Conservation (phyloP, 53 echinoderm and acorn worm species). For the Hippasteria phrygiana region DNA sequence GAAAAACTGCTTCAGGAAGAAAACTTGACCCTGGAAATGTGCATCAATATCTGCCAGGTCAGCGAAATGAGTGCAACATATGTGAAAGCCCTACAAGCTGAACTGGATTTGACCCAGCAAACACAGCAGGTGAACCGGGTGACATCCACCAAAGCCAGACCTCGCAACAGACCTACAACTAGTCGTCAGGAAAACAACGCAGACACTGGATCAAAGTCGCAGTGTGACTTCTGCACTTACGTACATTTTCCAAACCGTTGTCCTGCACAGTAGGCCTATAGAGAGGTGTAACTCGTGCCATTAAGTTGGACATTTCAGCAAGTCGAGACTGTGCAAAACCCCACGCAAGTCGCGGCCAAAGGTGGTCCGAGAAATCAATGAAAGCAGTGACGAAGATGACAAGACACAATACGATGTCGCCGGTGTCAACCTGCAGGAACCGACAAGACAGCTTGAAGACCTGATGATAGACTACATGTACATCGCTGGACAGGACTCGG, state of each 20-base stretch:
- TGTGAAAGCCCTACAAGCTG: conserved; percentile 30
- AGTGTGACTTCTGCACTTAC: conserved; percentile 23
- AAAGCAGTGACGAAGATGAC: conserved; percentile 23
- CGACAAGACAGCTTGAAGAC: background rate
- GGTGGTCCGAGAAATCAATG: conserved; percentile 14
- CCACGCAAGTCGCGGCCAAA: conserved; percentile 12
- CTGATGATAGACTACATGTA: conserved; percentile 34
- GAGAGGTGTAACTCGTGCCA: conserved; percentile 27
- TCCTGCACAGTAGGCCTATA: background rate
- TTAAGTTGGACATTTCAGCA: conserved; percentile 47
- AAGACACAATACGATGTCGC: conserved; percentile 11
- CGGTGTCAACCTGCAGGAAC: conserved; percentile 18
- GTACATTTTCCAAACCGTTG: conserved; percentile 9
- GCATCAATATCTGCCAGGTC: conserved; percentile 39
- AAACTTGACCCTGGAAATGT: conserved; percentile 22
- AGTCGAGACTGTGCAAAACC: conserved; percentile 14
- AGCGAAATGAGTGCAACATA: conserved; percentile 33
- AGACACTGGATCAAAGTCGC: background rate
- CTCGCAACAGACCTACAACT: too few relatives aligned
- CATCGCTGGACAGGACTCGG: conserved; percentile 20
- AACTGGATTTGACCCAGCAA: conserved; percentile 20
- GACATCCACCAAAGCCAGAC: conserved; percentile 21
- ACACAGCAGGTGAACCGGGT: conserved; percentile 7
- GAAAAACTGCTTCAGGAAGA: conserved; percentile 30
- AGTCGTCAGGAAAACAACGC: conserved; percentile 2